Percentiles rank a stretch among this genome's conserved stretches.
Evolutionary conservation across 2,888 invertebrate species (phyloP).

Genomic region (Diplolepis rosae): DNA sequence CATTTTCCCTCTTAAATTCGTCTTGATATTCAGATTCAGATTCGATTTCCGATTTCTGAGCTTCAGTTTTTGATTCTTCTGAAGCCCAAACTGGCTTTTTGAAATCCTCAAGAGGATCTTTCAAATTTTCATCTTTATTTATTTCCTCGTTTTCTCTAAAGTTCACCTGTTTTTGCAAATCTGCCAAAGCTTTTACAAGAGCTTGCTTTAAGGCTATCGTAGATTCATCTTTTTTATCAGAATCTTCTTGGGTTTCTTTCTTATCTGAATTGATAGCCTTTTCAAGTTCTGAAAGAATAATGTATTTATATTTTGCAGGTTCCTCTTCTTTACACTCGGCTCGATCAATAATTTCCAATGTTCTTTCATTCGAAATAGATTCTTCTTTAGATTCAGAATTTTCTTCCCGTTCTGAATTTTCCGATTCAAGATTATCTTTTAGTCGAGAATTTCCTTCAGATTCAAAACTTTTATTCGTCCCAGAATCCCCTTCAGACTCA

Average conservation of each 20-base stretch:
- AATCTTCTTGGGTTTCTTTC: background rate
- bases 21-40: background rate
- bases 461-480: no score
- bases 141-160: background rate
- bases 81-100: background rate
- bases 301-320: slow-evolving; percentile 49
- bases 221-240: no score
- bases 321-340: slow-evolving; percentile 36
- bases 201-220: no score
- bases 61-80: background rate
- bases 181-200: background rate
- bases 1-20: background rate
- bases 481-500: no score
- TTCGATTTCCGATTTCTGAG: background rate
- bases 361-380: background rate
- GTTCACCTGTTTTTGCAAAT: background rate
- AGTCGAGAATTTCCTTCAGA: no score
- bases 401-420: background rate
- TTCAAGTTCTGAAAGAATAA: slow-evolving; percentile 52
- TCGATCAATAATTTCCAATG: no score
- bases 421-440: no score
- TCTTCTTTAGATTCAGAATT: background rate
- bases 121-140: background rate
- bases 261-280: slow-evolving; percentile 40
- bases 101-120: background rate